Conservation (phyloP, 2,797 vertebrate species). For the Schizothorax lantsangensis region DNA sequence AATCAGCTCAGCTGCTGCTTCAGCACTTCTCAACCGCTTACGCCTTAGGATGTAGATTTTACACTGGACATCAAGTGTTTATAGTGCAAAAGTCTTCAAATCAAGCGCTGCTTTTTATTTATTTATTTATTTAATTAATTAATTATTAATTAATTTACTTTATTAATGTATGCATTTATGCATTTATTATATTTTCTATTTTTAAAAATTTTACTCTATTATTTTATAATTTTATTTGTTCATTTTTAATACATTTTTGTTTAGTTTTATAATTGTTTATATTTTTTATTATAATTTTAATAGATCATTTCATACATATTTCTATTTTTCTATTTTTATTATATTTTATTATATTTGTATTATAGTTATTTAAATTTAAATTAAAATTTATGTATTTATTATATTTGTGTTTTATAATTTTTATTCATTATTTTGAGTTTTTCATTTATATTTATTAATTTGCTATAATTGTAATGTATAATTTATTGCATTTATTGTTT, state of each 20-base stretch:
- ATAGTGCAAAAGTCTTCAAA: background rate
- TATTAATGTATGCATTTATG: too few relatives aligned
- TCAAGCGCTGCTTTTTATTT: background rate
- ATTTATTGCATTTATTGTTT: background rate
- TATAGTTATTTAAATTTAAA: background rate
- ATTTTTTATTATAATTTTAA: background rate
- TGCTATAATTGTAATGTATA: background rate
- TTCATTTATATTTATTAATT: background rate
- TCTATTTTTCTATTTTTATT: background rate
- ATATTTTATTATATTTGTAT: background rate
- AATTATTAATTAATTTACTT: too few relatives aligned
- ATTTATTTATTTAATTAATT: background rate
- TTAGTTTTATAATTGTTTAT: background rate
- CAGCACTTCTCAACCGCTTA: background rate
- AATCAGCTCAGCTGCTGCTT: background rate
- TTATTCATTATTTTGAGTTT: background rate
- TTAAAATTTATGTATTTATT: background rate
- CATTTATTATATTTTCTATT: background rate
- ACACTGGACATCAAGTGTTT: background rate
- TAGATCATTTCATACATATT: background rate
- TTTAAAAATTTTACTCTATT: background rate
- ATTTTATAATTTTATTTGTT: background rate
- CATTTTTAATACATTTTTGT: background rate
- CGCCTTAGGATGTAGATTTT: background rate
- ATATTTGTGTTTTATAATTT: background rate